Conservation (phyloP, 92 coral and sea anemone genomes). For the Nematostella vectensis region DNA sequence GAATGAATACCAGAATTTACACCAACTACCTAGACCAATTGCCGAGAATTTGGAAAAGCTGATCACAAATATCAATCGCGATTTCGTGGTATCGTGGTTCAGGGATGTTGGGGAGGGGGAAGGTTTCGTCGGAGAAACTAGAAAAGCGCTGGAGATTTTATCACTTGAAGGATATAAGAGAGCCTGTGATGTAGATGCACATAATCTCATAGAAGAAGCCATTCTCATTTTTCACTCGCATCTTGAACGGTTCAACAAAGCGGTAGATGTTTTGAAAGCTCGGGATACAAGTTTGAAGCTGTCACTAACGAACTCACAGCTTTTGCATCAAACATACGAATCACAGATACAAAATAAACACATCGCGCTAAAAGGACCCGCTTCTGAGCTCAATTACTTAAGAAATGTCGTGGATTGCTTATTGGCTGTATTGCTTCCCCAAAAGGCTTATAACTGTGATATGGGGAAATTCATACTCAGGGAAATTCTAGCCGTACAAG, state of each 20-base stretch:
- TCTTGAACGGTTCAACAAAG: conserved; percentile 57
- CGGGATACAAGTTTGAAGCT: conserved; percentile 53
- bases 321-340: conserved; percentile 56
- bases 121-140: conserved; percentile 57
- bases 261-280: conserved; percentile 44
- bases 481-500: conserved; percentile 73
- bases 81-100: conserved; percentile 82
- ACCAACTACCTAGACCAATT: conserved; percentile 62
- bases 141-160: conserved; percentile 49
- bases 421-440: conserved; percentile 43
- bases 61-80: conserved; percentile 57
- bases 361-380: conserved; percentile 33
- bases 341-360: conserved; percentile 49
- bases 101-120: conserved; percentile 75
- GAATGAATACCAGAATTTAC: conserved; percentile 12
- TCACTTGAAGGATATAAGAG: conserved; percentile 62
- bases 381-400: conserved; percentile 67
- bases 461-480: conserved; percentile 86
- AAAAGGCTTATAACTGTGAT: conserved; percentile 58
- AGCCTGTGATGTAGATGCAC: conserved; percentile 51
- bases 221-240: conserved; percentile 69
- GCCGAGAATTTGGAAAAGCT: conserved; percentile 41
- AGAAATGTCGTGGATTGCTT: conserved; percentile 71
- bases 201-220: conserved; percentile 60
- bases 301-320: conserved; percentile 34